Base-by-base conservation (phyloP, 1,140 invertebrate genomes). In the Megalonaias nervosa region DNA sequence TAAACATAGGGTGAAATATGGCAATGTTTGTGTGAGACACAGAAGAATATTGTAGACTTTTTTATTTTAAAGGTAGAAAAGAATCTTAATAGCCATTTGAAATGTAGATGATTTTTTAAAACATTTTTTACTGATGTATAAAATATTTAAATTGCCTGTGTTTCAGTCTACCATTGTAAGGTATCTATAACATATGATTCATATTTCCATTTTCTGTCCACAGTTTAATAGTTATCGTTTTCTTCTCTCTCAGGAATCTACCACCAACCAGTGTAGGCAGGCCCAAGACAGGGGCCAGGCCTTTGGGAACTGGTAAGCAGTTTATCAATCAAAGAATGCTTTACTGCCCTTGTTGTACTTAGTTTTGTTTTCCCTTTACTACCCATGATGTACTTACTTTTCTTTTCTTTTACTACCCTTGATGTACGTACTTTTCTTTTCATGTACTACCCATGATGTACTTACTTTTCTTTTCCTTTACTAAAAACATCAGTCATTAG, bases 201-300 rank as follows among this genome's bases (percentile, higher is more conserved):
- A 12, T 66, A 31, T 23, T 19, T 15, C 21, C n/a, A 61, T 60
- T 26, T 14, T 65, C 64, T 67, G 62, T 16, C 14, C 58, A 67
- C 12, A 16, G 59, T 48, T 65, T 71, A 74, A 81, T 72, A 58
- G 69, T 31, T 72, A 81, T 85, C 66, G 80, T 83, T 26, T 79
- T 75, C 19, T 84, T 73, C 9, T 86, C 86, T 67, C 81, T 82
- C 67, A 70, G 74, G 67, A 75, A 62, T 69, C 15, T 57, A 38
- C 74, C 74, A 48, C 74, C 74, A 70, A 64, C 31, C 12, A 69
- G 55, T 31, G 70, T 66, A 21, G 65, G 76, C 31, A 69, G 71
- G 26, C 70, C 65, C 11, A 78, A 71, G 60, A 68, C 67, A n/a
- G 71, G 66, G 21, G 67, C 69, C 57, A 72, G 77, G 21, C 77